Evolutionary conservation across 2,113 vertebrate species (phyloP).

Genomic region (Cavia aperea): DNA sequence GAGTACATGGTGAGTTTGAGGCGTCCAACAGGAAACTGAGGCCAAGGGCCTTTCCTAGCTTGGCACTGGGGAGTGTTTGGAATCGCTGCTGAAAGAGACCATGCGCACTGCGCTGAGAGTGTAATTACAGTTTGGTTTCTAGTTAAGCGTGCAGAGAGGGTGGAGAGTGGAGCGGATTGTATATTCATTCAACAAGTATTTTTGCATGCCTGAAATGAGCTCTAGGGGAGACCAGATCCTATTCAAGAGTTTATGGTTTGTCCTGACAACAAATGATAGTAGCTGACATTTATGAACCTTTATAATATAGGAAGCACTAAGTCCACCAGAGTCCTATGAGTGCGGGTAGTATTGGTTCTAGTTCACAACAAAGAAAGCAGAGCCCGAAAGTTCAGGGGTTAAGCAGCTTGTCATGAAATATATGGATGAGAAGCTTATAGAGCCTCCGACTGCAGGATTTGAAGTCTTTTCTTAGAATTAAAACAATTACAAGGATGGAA

Average conservation of each 20-base stretch:
- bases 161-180: background rate
- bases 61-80: background rate
- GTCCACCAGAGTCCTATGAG: background rate
- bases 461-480: background rate
- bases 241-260: background rate
- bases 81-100: background rate
- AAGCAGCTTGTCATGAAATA: background rate
- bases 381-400: background rate
- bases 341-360: background rate
- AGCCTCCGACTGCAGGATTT: background rate
- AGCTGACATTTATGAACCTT: background rate
- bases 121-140: conserved; percentile 15
- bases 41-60: background rate
- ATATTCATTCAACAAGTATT: background rate
- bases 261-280: background rate
- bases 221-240: background rate
- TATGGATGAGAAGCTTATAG: background rate
- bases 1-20: background rate
- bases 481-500: background rate
- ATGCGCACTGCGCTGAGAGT: background rate
- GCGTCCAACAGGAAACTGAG: background rate
- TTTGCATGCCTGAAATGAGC: background rate
- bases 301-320: background rate
- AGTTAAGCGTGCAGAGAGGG: background rate
- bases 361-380: background rate